Base-by-base conservation (phyloP, 2,113 vertebrate genomes). In the Hemiprocne comata region DNA sequence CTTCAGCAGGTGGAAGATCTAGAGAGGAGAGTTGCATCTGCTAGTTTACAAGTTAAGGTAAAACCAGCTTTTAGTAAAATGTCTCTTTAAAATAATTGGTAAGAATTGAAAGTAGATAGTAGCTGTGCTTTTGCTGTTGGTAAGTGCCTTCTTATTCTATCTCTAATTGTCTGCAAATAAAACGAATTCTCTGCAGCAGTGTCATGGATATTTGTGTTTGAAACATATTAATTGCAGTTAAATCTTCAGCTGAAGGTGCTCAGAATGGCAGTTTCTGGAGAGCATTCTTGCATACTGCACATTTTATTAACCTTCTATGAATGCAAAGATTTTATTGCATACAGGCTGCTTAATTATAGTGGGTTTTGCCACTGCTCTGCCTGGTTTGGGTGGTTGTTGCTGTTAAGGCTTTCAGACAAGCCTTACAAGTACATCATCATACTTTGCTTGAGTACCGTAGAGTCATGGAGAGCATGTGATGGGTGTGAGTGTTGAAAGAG, bases 41-140 rank as follows among this genome's bases (percentile, higher is more conserved):
- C 99, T 89, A 98, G 98, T 97, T 98, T 99, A 93, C 99, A 99
- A 97, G 98, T 99, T 66, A 99, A 99, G 99, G 99, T 99, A 98
- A 98, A 98, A 76, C 34, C 70, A 74, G 74, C 80, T 96, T 97
- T 89, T 42, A 96, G 78, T 97, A 92, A 95, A 95, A 96, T 87
- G 44, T 96, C 33, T 94, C 66, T 95, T 90, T 85, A 73, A 87
- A 95, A 42, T 86, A 79, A 90, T 21, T 53, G 75, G 57, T 86
- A 93, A 95, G 87, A 90, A 88, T 87, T 85, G 76, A 51, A 91
- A 88, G n/a, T 46, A 78, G 40, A 36, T 50, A 73, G 72, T 78
- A 84, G n/a, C 69, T 46, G 19, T 85, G 36, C 50, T 74, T 93
- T 69, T 88, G 21, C 36, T 81, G 20, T 44, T 84, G 91, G 90